Evolutionary conservation across 2,888 invertebrate genomes (phyloP), one percentile per base, ranked within the genome.

Genomic region (Cryptophagus acutangulus): DNA sequence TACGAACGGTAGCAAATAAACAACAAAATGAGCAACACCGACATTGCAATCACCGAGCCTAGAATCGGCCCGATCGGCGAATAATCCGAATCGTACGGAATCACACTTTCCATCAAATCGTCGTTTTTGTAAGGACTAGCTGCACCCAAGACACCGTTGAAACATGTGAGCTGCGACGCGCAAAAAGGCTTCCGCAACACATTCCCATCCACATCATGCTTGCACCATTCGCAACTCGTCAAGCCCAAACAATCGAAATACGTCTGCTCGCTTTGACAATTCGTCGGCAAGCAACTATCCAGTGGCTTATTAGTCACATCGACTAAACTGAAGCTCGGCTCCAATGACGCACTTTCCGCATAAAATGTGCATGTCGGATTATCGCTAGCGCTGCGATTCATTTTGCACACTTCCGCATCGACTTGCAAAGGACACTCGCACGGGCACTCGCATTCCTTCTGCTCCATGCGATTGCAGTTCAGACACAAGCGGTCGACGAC

Each of bases 391-490:
- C 55, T 61, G 17, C 38, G 31, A 36, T 45, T 41, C 20, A 16
- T 29, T 17, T 55, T 57, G 46, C 63, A 63, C 28, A 57, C 57
- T 38, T 63, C 63, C n/a, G 54, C 57, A 25, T 59, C 60, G 17
- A 61, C 47, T 47, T 61, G 60, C 40, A 70, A 51, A 1, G 76
- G 84, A 61, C 94, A 94, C 67, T 94, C 92, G 65, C 94, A 94
- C 0, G 94, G 94, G 61, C 94, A 94, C 67, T 94, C 94, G 57
- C 94, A 94, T 62, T 93, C 92, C 2, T 82, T 86, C 69, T 90
- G 91, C 64, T 93, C 94, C 88, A 93, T 91, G 34, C 92, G 79
- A 64, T 90, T 85, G 65, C 94, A 94, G 65, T 93, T 93, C 16
- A 94, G 74, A 64, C 94, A 94, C 2, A 87, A 74, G 2, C 91